Evolutionary conservation across 2,113 vertebrate genomes (phyloP).

Genomic region (Sapajus apella): DNA sequence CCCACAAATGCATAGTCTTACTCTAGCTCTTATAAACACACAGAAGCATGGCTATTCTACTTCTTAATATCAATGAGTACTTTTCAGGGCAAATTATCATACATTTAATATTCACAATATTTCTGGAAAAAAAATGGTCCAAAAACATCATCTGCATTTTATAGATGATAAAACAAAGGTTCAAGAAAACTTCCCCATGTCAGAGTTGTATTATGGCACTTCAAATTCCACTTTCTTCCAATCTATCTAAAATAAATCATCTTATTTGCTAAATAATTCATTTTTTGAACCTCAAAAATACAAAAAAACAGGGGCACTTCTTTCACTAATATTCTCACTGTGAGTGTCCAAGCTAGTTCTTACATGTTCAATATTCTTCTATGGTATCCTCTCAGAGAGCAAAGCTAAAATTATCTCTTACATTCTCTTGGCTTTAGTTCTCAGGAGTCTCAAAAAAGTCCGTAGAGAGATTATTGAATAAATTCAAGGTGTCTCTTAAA

Average conservation of each 20-base stretch:
- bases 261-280: conserved; percentile 38
- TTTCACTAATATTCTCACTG: not conserved
- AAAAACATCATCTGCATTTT: not conserved
- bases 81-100: conserved; percentile 8
- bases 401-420: not conserved
- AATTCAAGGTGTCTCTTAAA: conserved; percentile 29
- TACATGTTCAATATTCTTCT: conserved; percentile 9
- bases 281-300: not conserved
- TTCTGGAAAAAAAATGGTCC: not conserved
- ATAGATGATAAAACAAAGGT: not conserved
- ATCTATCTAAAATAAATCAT: conserved; percentile 6
- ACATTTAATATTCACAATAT: not conserved
- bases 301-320: not conserved
- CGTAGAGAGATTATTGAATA: not conserved
- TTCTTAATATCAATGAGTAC: not conserved
- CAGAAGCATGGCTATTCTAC: not conserved
- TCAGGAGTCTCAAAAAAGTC: not conserved
- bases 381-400: not conserved
- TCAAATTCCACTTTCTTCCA: not conserved
- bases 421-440: not conserved
- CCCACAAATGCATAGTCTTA: not conserved
- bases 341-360: not conserved
- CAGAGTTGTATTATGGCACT: not conserved
- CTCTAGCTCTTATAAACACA: not conserved
- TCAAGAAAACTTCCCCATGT: not conserved